Conservation (phyloP, 1,140 invertebrate genomes). For the Sinella curviseta region DNA sequence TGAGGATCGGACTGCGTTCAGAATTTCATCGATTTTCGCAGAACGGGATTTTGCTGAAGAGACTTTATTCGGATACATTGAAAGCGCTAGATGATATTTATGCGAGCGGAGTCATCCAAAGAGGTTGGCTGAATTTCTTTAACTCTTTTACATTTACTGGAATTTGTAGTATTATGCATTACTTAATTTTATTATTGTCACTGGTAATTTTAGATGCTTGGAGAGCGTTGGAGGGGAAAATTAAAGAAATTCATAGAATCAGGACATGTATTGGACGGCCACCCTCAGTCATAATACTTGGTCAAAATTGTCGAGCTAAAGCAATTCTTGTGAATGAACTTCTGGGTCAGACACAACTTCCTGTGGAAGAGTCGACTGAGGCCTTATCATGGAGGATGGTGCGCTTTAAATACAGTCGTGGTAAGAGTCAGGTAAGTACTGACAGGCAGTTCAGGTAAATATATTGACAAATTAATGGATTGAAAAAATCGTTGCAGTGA, state of each 20-base stretch:
- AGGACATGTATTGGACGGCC: conserved; percentile 49
- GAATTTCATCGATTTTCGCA: conserved; percentile 61
- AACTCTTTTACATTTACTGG: no score
- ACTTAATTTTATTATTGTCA: conserved; percentile 29
- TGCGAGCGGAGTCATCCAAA: conserved; percentile 63
- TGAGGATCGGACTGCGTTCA: conserved; percentile 9
- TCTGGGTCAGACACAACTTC: conserved; percentile 66
- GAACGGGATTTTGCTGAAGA: conserved; percentile 58
- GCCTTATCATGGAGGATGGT: conserved; percentile 67
- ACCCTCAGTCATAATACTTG: conserved; percentile 65
- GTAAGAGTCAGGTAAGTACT: conserved; percentile 64
- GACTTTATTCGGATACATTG: conserved; percentile 68
- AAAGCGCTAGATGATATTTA: conserved; percentile 66
- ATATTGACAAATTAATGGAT: conserved; percentile 55
- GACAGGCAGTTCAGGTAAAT: no score
- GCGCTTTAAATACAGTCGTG: conserved; percentile 68
- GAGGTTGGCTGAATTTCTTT: conserved; percentile 59
- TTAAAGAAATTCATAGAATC: conserved; percentile 51
- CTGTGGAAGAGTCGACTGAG: conserved; percentile 56
- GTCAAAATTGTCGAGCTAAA: conserved; percentile 68
- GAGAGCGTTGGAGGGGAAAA: conserved; percentile 55
- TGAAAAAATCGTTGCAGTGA: no score
- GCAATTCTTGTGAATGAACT: conserved; percentile 72
- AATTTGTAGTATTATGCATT: neutral
- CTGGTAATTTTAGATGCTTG: conserved; percentile 51